phyloP scores from a whole-genome alignment of 2,797 vertebrate genomes.

The Protonibea diacanthus region DNA sequence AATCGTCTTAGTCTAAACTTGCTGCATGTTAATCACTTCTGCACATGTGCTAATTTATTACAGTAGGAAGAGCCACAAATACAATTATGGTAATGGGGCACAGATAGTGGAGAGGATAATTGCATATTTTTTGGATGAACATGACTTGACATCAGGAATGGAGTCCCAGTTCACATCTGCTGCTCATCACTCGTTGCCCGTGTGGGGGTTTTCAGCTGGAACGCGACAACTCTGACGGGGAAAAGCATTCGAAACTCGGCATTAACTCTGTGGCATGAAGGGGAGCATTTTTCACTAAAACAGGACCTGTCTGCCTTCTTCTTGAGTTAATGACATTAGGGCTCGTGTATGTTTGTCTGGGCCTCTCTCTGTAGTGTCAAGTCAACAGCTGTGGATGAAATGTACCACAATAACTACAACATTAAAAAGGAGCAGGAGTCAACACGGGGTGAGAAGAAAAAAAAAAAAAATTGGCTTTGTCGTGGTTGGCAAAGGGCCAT shows the following conservation, averaged over 20 bases:
- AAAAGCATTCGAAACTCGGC: neutral
- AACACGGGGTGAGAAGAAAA: constrained; percentile 6
- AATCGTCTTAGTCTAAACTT: constrained; percentile 32
- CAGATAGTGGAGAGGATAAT: constrained; percentile 73
- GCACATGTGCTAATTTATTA: constrained; percentile 71
- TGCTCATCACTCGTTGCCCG: constrained; percentile 47
- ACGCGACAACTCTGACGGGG: constrained; percentile 13
- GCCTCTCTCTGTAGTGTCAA: constrained; percentile 18
- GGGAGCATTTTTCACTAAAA: constrained; percentile 8
- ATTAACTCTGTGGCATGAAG: neutral
- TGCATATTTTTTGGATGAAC: constrained; percentile 70
- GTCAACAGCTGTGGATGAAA: constrained; percentile 40
- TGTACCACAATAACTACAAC: constrained; percentile 29
- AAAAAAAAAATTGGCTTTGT: constrained; percentile 1
- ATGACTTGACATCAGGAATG: constrained; percentile 63
- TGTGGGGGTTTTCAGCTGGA: constrained; percentile 30
- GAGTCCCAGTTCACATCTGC: constrained; percentile 64
- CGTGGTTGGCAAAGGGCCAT: constrained; percentile 42
- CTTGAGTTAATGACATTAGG: constrained; percentile 12
- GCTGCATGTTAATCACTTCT: constrained; percentile 54
- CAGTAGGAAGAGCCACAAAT: constrained; percentile 67
- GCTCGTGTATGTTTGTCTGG: constrained; percentile 18
- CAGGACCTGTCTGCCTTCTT: neutral
- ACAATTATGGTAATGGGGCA: constrained; percentile 70
- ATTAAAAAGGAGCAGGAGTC: constrained; percentile 24